Base-by-base conservation (phyloP, 2,888 invertebrate species). In the Tolmerus cingulatus region DNA sequence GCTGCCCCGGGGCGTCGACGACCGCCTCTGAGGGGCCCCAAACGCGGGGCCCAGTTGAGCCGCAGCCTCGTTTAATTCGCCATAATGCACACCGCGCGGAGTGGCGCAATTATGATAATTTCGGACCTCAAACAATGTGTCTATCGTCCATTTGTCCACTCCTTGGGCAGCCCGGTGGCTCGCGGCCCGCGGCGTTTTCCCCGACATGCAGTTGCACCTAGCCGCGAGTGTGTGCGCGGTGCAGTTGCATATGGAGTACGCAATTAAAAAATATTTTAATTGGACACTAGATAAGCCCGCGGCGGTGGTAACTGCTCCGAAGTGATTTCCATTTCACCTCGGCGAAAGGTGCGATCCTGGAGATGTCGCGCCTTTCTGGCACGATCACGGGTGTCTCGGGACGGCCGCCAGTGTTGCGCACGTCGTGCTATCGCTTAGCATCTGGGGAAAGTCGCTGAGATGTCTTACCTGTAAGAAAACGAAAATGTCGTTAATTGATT, bases 401-500 rank as follows among this genome's bases (percentile, higher is more conserved):
- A 51, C 74, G 37, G 66, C 66, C 74, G 30, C 57, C 66, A 12
- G 34, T n/a, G 14, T 86, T 16, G 34, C 84, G 79, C 46, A 78
- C 23, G 43, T 46, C 27, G 57, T 43, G 57, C 74, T 23, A 37
- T 74, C 78, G 46, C 66, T 57, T 46, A 43, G 51, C 79, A 51
- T 37, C 79, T 34, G 87, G 87, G 82, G 86, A 87, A 87, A 87
- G 87, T 87, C 74, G 82, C 16, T 51, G 55, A 82, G 82, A 86
- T 86, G 86, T 51, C 88, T 87, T 88, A 88, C 88, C 88, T 88
- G 88, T 9, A 86, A 87, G 27, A 74, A 82, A 82, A 87, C 27
- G 82, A 86, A 86, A 81, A 86, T 86, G 43, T 76, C 43, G 55
- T 88, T 87, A 87, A 87, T 88, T 88, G 88, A 88, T 88, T 88